Evolutionary conservation across 2,888 invertebrate genomes (phyloP).

Genomic region (Drymonia ruficornis): DNA sequence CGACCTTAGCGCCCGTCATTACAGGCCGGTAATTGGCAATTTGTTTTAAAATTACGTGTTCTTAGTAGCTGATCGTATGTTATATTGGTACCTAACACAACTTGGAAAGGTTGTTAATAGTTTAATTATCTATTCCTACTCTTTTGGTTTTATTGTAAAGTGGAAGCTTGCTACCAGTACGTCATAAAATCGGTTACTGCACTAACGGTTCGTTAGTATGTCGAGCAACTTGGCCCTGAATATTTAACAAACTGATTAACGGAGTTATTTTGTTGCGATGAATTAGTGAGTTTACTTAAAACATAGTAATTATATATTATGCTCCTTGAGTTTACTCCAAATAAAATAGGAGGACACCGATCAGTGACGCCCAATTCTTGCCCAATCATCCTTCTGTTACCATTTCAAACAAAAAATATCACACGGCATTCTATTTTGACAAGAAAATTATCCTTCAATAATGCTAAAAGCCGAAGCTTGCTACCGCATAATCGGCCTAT

Average conservation of each 20-base stretch:
- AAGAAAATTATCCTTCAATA: slow-evolving; percentile 61
- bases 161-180: no score
- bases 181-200: no score
- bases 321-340: no score
- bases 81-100: not conserved
- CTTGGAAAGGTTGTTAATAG: not conserved
- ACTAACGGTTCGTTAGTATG: no score
- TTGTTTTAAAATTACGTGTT: slow-evolving; percentile 49
- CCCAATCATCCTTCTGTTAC: slow-evolving; percentile 33
- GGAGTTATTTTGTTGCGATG: no score
- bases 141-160: no score
- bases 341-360: no score
- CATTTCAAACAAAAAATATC: slow-evolving; percentile 28
- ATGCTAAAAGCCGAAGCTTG: slow-evolving; percentile 45
- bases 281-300: no score
- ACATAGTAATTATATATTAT: no score
- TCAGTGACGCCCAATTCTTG: slow-evolving; percentile 10
- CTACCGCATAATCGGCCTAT: slow-evolving; percentile 73
- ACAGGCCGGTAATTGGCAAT: slow-evolving; percentile 65
- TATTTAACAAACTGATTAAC: no score
- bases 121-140: no score
- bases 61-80: slow-evolving; percentile 19
- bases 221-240: no score
- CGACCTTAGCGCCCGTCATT: slow-evolving; percentile 51
- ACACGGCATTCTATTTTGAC: slow-evolving; percentile 50